phyloP scores from a whole-genome alignment of 2,797 vertebrate genomes.

The Ceyx erithaca region DNA sequence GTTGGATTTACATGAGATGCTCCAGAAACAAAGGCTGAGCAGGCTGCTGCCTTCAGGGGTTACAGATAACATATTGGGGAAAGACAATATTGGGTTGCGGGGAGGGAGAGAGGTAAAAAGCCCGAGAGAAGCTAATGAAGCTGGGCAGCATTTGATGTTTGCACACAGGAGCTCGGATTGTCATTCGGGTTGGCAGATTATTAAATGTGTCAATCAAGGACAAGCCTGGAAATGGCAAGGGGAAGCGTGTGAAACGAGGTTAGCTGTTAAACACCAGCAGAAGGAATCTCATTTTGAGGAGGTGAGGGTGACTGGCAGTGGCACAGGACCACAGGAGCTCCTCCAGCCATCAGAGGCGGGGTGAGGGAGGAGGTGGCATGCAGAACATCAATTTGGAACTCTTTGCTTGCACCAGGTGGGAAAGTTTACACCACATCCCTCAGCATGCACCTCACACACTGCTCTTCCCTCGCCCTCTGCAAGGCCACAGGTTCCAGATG shows the following conservation, averaged over 20 bases:
- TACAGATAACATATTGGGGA: neutral
- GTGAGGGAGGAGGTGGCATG: neutral
- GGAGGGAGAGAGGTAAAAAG: neutral
- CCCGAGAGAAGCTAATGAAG: neutral
- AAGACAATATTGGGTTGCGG: neutral
- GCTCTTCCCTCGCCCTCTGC: neutral
- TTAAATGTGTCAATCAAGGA: slow-evolving; percentile 21
- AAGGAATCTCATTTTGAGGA: neutral
- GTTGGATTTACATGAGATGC: neutral
- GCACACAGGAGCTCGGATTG: neutral
- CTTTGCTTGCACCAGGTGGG: neutral
- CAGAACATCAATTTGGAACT: neutral
- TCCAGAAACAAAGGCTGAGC: neutral
- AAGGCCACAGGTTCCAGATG: neutral
- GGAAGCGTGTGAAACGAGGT: neutral
- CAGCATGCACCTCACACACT: accelerated
- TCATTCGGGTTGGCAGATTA: slow-evolving; percentile 6
- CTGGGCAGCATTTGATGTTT: neutral
- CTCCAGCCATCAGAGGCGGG: neutral
- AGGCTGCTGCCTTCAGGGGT: neutral
- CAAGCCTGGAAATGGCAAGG: slow-evolving; percentile 14
- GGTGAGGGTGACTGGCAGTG: neutral
- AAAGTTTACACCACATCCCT: neutral
- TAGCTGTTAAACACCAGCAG: neutral
- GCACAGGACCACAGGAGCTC: neutral